phyloP scores from a whole-genome alignment of 2,113 vertebrate genomes.

The Zosterops hypoxanthus region DNA sequence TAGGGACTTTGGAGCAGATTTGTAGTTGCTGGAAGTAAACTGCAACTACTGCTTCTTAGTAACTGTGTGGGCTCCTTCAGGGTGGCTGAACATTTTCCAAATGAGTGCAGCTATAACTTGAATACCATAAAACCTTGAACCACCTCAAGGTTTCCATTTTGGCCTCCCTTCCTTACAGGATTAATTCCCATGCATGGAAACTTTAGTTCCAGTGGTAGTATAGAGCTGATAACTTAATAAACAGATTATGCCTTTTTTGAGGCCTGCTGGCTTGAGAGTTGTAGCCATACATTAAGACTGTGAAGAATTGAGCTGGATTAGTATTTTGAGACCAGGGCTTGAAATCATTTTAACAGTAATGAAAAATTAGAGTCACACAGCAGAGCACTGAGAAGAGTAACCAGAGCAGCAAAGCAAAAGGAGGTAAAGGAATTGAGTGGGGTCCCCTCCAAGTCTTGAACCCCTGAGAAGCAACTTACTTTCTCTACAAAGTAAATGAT shows the following conservation, averaged over 20 bases:
- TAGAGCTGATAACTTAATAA: not conserved
- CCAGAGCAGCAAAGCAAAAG: not conserved
- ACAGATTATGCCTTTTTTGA: not conserved
- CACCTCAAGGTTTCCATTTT: not conserved
- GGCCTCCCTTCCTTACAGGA: not conserved
- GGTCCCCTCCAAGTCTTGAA: not conserved
- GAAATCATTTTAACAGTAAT: not conserved
- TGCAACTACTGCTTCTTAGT: not conserved
- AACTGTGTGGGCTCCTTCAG: not conserved
- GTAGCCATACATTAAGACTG: not conserved
- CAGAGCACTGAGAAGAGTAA: not conserved
- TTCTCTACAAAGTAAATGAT: not conserved
- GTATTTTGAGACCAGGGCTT: not conserved
- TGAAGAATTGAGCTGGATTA: not conserved
- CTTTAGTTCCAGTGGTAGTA: not conserved
- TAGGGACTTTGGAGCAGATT: not conserved
- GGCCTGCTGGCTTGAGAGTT: not conserved
- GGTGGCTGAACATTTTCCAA: not conserved
- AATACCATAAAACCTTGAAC: not conserved
- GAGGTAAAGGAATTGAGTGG: not conserved
- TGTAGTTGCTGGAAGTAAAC: not conserved
- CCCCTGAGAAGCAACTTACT: not conserved
- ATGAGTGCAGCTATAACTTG: not conserved
- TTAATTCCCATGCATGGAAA: not conserved
- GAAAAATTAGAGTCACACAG: not conserved